Base-by-base conservation (phyloP, 2,888 invertebrate genomes). In the Brachylomia viminalis region DNA sequence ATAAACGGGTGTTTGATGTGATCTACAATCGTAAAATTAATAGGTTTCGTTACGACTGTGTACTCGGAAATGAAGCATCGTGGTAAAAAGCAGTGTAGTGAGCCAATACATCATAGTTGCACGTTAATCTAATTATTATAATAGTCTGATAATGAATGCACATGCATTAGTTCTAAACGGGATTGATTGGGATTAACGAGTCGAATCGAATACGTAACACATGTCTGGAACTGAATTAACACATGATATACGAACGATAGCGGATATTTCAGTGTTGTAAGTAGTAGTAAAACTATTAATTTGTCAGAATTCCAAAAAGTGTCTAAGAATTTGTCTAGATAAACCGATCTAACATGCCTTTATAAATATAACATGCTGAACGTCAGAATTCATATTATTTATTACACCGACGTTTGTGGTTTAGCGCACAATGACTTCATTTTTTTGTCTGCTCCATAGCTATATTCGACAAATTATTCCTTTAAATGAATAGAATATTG, bases 241-340 rank as follows among this genome's bases (percentile, higher is more conserved):
- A 71, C 70, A 59, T 81, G 75, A 76, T 80, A 80, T 76, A 80
- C 49, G 65, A 65, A 72, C 52, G 33, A 65, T 74, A 76, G 58
- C 62, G 66, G 54, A 66, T 84, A 67, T 70, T 74, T 80, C 38
- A 66, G 27, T 64, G 72, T 68, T 58, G 64, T 77, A n/a, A n/a
- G n/a, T n/a, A 49, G 23, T 59, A 67, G 17, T 80, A 73, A 78
- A 83, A 83, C 56, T 69, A 75, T 70, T 75, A 80, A 83, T 80
- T 67, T 73, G 69, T 68, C 75, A 76, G 72, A 74, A 82, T 64
- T 83, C 86, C 84, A 85, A 84, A 82, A 84, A 85, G 86, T 86
- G 77, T 86, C 86, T 87, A 82, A 86, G 82, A 80, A 87, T 83
- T 87, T 87, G 87, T 87, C 87, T 84, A 79, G 86, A 84, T 87